Base-by-base conservation (phyloP, 2,888 invertebrate species). In the Sminthurides aquaticus region DNA sequence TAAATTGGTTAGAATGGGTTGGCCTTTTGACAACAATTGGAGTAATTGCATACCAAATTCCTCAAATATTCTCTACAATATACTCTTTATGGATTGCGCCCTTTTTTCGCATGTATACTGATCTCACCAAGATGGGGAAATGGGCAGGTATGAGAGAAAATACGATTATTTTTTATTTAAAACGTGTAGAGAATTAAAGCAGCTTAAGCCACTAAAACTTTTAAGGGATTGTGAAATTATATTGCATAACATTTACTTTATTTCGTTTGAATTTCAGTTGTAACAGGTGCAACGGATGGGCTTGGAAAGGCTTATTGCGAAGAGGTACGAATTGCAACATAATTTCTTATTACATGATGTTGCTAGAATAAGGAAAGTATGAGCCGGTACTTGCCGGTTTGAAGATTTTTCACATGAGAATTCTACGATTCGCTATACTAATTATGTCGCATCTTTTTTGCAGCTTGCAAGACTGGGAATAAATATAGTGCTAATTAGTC, bases 71-170 rank as follows among this genome's bases (percentile, higher is more conserved):
- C 8, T 52, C 68, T 20, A 69, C 69, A 20, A 70, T 74, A 29
- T 72, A 74, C 49, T 70, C 71, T 49, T 71, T 71, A 15, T 73
- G 71, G 71, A 60, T 86, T 24, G 84, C 83, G 3, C 80, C 83
- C 60, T 81, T 81, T 74, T 81, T 87, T 20, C 77, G 78, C 67
- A 76, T 79, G 70, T 76, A 78, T 34, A 78, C 80, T 64, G 82
- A 89, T 79, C 83, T 88, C 68, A 84, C 83, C 76, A 82, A 84
- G 56, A 83, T 85, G 77, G 90, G 90, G 75, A 83, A 85, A 80
- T 91, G 90, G 90, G 90, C 90, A 79, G 84, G 90, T 90, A n/a
- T n/a, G n/a, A n/a, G n/a, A 80, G n/a, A n/a, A n/a, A n/a, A n/a
- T n/a, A n/a, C n/a, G n/a, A n/a, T n/a, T n/a, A n/a, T n/a, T n/a